Percentiles rank a stretch among this genome's conserved stretches.
phyloP scores from a whole-genome alignment of 35 echinoderm and acorn worm species.

The Apostichopus japonicus region DNA sequence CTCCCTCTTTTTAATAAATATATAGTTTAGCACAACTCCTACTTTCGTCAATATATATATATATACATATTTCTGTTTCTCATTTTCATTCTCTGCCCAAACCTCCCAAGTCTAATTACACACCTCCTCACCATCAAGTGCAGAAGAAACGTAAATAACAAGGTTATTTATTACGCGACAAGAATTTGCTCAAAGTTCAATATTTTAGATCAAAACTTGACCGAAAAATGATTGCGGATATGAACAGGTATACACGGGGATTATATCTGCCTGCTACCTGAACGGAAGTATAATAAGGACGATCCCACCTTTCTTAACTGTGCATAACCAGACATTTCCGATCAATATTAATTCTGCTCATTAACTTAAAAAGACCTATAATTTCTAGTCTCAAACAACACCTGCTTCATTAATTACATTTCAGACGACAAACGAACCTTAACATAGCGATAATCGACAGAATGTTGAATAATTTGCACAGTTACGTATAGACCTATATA shows the following conservation, averaged over 20 bases:
- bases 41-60: too few species aligned
- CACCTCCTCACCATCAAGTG: too few species aligned
- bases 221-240: neutral
- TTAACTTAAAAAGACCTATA: neutral
- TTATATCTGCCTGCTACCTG: neutral
- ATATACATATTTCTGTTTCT: too few species aligned
- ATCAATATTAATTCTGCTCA: neutral
- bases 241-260: neutral
- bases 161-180: too few species aligned
- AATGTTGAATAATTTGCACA: neutral
- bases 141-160: too few species aligned
- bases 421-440: neutral
- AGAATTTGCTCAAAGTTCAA: too few species aligned
- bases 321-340: neutral
- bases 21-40: too few species aligned
- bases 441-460: neutral
- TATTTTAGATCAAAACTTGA: too few species aligned
- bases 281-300: neutral
- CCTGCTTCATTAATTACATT: constrained; percentile 17
- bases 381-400: neutral
- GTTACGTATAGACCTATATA: neutral
- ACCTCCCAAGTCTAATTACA: too few species aligned
- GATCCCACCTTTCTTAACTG: neutral
- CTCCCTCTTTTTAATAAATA: too few species aligned
- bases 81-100: too few species aligned